Evolutionary conservation across 1,140 invertebrate genomes (phyloP), one percentile per base, ranked within the genome.

Genomic region (Rhyzopertha dominica): DNA sequence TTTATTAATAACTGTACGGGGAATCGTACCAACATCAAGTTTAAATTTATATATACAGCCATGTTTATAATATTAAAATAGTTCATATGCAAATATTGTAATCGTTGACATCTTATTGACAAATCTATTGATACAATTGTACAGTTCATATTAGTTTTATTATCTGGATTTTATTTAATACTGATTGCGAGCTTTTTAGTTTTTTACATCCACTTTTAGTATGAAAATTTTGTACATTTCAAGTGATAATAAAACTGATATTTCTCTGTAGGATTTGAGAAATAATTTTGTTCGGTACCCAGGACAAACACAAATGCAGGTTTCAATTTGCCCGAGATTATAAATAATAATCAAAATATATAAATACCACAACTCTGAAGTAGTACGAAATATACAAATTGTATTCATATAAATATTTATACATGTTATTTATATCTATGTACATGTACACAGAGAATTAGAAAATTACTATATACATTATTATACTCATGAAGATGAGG

Each of bases 61-160:
- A 57, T 53, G 52, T 61, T 32, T 45, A 52, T 61, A 59, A 64
- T 62, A 64, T 57, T 61, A 62, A 64, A 62, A 64, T 64, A 64
- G 54, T 64, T 54, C 55, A 44, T 49, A 44, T 57, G 49, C 59
- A 38, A 48, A 55, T 54, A 30, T 47, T 58, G 48, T 54, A 56
- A 49, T 64, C 60, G 60, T 62, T 64, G 54, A 54, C 49, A 51
- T 52, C 54, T 55, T 53, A 61, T 62, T 62, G 62, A 64, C 58
- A 56, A 56, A 54, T 57, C 52, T 44, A 44, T n/a, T n/a, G n/a
- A n/a, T n/a, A 45, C 26, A 47, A 35, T 35, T 43, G 52, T 49
- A 45, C 39, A 24, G 23, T 38, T 31, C 42, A 42, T 53, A 47
- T 54, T 51, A 30, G 41, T 44, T 44, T 50, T 37, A 39, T 24